Evolutionary conservation across 2,888 invertebrate species (phyloP), one percentile per base, ranked within the genome.

Genomic region (Cataglyphis livida): DNA sequence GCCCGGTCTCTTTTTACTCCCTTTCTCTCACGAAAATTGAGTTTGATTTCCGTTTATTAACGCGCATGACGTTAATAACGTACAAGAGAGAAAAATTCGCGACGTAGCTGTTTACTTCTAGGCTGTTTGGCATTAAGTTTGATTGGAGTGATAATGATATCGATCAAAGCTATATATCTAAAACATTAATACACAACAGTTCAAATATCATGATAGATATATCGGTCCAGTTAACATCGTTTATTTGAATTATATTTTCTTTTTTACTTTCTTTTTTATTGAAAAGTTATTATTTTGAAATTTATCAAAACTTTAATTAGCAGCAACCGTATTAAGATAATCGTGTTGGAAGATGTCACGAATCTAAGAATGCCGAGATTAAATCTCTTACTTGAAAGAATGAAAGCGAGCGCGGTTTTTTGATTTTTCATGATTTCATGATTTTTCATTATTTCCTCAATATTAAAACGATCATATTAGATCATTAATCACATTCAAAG

Each of bases 31-130:
- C 44, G 7, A 79, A 73, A 73, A 28, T 57, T 6, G 18, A 25
- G 21, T 32, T 74, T 73, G 74, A 59, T 44, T 35, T 7, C 21
- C 4, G 28, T 28, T 28, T 28, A 66, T 66, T 76, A 76, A 66
- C 38, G 68, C 28, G n/a, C 66, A 28, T 28, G 28, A 28, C 28
- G 28, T 28, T 28, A 28, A 28, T 28, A 28, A 28, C 2, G 28
- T 28, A 28, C 25, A 51, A 66, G 25, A 66, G 51, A 9, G 5
- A 66, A 38, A 51, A 41, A 25, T 21, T 10, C 21, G 57, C 41
- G 21, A 4, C 6, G 12, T 25, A 35, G 1, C 28, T 10, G 10
- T 32, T 41, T 41, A 28, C 15, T 32, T 57, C n/a, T 57, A 12
- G 28, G 41, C 28, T 28, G 38, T 54, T 65, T 35, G 21, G 7